Percentiles rank a stretch among this genome's conserved stretches.
These are phyloP conservation scores for Adelognathus sp. DNA, from an alignment of 2,888 invertebrate genomes.

Conservation along the genomic window DNA sequence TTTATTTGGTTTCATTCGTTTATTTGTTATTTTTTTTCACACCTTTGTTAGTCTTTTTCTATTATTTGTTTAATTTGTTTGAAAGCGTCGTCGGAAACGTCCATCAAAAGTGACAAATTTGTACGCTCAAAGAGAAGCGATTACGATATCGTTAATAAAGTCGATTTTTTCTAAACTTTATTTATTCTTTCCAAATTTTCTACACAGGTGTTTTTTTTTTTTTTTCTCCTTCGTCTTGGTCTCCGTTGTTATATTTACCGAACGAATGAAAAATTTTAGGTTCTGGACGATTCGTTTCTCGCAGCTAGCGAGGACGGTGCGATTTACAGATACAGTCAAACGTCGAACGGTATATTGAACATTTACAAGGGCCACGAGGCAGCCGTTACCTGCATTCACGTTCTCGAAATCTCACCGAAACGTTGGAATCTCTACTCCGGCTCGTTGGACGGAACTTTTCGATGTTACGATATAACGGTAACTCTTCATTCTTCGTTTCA, in stretches of 20 bases:
- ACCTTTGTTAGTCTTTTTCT: not conserved
- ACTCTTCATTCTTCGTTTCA: constrained; percentile 32
- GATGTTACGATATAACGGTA: constrained; percentile 85
- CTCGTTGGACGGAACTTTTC: constrained; percentile 84
- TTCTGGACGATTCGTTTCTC: constrained; percentile 84
- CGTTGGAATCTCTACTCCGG: constrained; percentile 85
- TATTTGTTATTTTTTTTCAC: not conserved
- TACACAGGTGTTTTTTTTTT: constrained; percentile 1
- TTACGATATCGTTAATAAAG: constrained; percentile 10
- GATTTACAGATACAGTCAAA: constrained; percentile 84
- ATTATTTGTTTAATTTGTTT: not conserved
- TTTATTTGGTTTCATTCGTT: not conserved
- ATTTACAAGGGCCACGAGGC: constrained; percentile 84
- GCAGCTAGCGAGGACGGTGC: constrained; percentile 86
- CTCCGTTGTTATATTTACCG: not conserved
- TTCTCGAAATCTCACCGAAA: constrained; percentile 79
- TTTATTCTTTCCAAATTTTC: not conserved
- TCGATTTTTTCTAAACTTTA: constrained; percentile 15
- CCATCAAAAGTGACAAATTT: not conserved
- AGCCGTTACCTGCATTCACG: constrained; percentile 85
- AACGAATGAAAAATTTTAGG: constrained; percentile 81
- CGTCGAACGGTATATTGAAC: constrained; percentile 82
- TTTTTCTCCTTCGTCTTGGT: not conserved
- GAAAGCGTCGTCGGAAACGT: not conserved
- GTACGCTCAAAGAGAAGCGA: constrained; percentile 17